phyloP scores from a whole-genome alignment of 1,140 invertebrate species.

The Cepaea nemoralis region DNA sequence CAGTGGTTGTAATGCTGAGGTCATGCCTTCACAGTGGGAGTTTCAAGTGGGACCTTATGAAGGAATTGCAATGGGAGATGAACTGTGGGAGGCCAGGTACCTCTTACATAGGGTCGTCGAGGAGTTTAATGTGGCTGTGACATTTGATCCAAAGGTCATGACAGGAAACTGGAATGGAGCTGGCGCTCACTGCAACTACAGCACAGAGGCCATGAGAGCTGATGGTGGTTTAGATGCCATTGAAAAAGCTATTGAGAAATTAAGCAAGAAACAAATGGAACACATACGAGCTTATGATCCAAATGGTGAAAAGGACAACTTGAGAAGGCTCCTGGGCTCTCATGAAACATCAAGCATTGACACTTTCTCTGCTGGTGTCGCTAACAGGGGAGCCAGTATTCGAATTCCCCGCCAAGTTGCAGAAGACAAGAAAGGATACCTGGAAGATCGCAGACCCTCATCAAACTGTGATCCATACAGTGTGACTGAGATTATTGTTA shows the following conservation, averaged over 20 bases:
- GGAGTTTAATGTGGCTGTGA: conserved; percentile 89
- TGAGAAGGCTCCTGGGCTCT: conserved; percentile 72
- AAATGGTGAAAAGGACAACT: conserved; percentile 73
- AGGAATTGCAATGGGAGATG: conserved; percentile 86
- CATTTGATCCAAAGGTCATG: conserved; percentile 90
- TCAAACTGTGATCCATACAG: conserved; percentile 94
- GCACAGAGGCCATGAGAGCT: conserved; percentile 87
- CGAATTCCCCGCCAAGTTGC: conserved; percentile 78
- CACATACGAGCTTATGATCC: conserved; percentile 94
- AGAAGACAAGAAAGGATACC: conserved; percentile 90
- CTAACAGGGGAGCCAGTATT: conserved; percentile 73
- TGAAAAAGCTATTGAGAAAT: conserved; percentile 79
- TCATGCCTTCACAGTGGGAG: conserved; percentile 84
- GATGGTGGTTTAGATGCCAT: conserved; percentile 81
- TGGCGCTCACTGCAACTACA: conserved; percentile 90
- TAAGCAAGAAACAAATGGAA: conserved; percentile 85
- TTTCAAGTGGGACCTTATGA: conserved; percentile 71
- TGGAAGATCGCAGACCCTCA: conserved; percentile 93
- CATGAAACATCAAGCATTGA: conserved; percentile 72
- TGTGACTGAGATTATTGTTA: conserved; percentile 70
- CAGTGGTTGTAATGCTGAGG: conserved; percentile 92
- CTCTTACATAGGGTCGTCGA: conserved; percentile 88
- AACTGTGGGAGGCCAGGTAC: conserved; percentile 89
- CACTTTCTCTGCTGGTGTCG: conserved; percentile 73
- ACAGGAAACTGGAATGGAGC: conserved; percentile 92